Percentiles rank a stretch among this genome's conserved stretches.
phyloP scores from a whole-genome alignment of 2,888 invertebrate genomes.

The Parnassius smintheus region DNA sequence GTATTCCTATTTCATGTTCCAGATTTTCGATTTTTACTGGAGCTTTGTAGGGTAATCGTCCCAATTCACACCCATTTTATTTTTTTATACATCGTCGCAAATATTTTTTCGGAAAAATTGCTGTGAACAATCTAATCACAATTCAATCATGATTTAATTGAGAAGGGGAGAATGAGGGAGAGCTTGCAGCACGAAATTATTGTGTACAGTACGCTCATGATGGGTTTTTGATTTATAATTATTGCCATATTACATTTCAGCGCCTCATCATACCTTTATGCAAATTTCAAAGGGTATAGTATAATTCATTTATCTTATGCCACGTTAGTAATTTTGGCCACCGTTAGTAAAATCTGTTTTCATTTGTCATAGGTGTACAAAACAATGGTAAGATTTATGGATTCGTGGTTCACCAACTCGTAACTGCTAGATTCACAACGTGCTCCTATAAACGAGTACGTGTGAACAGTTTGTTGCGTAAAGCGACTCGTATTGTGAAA shows the following conservation, averaged over 20 bases:
- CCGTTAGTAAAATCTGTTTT: slow-evolving; percentile 5
- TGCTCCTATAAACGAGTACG: background rate
- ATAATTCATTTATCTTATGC: slow-evolving; percentile 13
- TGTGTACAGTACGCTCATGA: no score
- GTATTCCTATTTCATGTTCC: no score
- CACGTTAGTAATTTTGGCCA: slow-evolving; percentile 16
- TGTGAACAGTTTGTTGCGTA: slow-evolving; percentile 4
- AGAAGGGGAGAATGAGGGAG: no score
- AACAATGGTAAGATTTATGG: slow-evolving; percentile 34
- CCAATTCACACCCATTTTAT: no score
- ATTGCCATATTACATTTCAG: background rate
- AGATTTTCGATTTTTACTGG: no score
- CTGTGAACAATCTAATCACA: no score
- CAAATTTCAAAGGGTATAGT: slow-evolving; percentile 4
- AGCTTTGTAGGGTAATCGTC: no score
- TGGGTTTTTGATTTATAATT: no score
- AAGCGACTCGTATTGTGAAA: slow-evolving; percentile 15
- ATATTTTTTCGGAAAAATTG: no score
- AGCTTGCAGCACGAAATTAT: no score
- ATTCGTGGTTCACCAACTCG: slow-evolving; percentile 21
- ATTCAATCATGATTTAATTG: no score
- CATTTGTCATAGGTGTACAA: slow-evolving; percentile 29
- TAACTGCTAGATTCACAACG: background rate
- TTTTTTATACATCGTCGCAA: no score
- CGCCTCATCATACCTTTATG: slow-evolving; percentile 1